These are phyloP conservation scores for Yponomeuta sedellus DNA, from an alignment of 2,888 invertebrate genomes.

Conservation along the genomic window DNA sequence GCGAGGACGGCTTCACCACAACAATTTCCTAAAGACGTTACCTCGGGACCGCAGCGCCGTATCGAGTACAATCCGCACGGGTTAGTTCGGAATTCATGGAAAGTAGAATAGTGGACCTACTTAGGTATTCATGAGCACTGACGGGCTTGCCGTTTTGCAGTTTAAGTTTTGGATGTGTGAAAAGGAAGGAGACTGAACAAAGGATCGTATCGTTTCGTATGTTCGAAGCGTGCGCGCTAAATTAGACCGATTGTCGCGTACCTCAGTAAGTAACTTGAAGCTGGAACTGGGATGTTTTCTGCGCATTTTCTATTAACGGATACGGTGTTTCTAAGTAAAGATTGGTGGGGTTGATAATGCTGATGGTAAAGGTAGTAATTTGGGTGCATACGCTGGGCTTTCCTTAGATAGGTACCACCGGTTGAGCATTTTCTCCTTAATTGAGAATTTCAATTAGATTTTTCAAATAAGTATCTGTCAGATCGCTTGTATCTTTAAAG, in stretches of 20 bases:
- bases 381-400: too few species aligned
- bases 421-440: too few species aligned
- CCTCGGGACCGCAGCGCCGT: neutral
- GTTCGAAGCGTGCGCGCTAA: neutral
- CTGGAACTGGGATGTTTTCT: too few species aligned
- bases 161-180: conserved; percentile 2
- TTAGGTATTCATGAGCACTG: conserved; percentile 11
- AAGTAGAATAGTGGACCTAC: conserved; percentile 7
- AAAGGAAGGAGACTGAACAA: neutral
- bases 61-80: neutral
- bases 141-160: conserved; percentile 6
- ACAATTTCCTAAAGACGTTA: neutral
- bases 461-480: too few species aligned
- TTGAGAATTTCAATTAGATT: too few species aligned
- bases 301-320: too few species aligned
- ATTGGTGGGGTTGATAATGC: too few species aligned
- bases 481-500: too few species aligned
- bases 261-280: neutral
- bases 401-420: too few species aligned
- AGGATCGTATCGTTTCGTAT: neutral
- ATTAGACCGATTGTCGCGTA: neutral
- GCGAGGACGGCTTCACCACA: neutral
- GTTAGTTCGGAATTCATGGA: conserved; percentile 11
- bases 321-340: too few species aligned
- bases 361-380: too few species aligned